These are phyloP conservation scores for Allygus modestus DNA, from an alignment of 2,888 invertebrate species.

Conservation along the genomic window DNA sequence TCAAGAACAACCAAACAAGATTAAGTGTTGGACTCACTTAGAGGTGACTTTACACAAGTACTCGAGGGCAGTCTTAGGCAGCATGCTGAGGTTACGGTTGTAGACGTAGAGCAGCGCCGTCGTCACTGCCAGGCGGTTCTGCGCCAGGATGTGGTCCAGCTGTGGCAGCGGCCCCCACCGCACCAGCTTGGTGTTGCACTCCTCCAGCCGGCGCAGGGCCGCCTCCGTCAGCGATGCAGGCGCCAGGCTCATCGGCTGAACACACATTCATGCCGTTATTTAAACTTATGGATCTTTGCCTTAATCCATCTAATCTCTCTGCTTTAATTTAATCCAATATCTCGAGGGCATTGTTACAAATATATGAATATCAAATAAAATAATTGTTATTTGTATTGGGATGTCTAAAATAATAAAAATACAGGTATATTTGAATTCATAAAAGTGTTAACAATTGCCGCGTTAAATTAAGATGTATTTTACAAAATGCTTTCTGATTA, in stretches of 20 bases:
- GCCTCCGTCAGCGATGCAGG: conserved; percentile 90
- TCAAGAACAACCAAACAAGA: no score
- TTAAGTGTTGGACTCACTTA: conserved; percentile 77
- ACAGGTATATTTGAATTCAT: no score
- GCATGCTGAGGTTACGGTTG: conserved; percentile 89
- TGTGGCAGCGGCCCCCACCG: conserved; percentile 95
- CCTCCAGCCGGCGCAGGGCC: conserved; percentile 91
- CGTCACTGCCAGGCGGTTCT: conserved; percentile 94
- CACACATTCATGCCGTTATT: no score
- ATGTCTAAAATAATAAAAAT: no score
- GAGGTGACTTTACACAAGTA: conserved; percentile 89
- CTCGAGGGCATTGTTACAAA: no score
- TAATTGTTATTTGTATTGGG: no score
- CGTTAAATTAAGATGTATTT: no score
- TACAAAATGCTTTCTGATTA: no score
- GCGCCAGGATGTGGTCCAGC: conserved; percentile 93
- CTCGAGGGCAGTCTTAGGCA: conserved; percentile 87
- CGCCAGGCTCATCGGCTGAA: conserved; percentile 85
- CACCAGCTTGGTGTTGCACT: conserved; percentile 91
- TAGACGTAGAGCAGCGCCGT: conserved; percentile 92
- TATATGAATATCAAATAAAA: no score
- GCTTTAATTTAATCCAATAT: not conserved
- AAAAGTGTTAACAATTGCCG: no score
- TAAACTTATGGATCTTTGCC: no score
- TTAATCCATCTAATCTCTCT: not conserved